Evolutionary conservation across 2,797 vertebrate genomes (phyloP).

Genomic region (Pseudochirops cupreus): DNA sequence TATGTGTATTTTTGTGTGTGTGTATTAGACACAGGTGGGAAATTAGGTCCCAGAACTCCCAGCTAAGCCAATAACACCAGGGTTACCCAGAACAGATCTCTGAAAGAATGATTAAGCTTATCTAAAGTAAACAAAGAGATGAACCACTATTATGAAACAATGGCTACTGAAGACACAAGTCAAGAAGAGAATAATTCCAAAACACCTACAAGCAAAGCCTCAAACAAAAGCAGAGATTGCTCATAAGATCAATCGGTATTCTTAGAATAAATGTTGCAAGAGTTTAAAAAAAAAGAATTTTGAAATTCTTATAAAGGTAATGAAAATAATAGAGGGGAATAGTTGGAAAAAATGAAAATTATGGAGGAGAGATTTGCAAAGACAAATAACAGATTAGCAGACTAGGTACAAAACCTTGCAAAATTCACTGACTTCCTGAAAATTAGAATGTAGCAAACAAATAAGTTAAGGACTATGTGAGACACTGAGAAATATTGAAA

Average conservation of each 20-base stretch:
- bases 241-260: not conserved
- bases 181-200: not conserved
- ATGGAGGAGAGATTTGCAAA: not conserved
- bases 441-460: not conserved
- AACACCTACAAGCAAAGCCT: not conserved
- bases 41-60: not conserved
- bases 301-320: not conserved
- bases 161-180: not conserved
- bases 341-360: not conserved
- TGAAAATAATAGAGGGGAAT: not conserved
- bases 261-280: not conserved
- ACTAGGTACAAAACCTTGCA: not conserved
- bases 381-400: not conserved
- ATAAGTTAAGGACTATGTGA: not conserved
- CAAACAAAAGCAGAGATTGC: not conserved
- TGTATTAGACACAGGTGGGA: too few relatives aligned
- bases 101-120: not conserved
- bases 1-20: not conserved
- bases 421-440: not conserved
- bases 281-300: not conserved
- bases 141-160: not conserved
- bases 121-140: not conserved
- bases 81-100: not conserved
- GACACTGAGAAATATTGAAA: not conserved
- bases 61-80: not conserved